Base-by-base conservation (phyloP, 2,113 vertebrate species). In the Tichodroma muraria region DNA sequence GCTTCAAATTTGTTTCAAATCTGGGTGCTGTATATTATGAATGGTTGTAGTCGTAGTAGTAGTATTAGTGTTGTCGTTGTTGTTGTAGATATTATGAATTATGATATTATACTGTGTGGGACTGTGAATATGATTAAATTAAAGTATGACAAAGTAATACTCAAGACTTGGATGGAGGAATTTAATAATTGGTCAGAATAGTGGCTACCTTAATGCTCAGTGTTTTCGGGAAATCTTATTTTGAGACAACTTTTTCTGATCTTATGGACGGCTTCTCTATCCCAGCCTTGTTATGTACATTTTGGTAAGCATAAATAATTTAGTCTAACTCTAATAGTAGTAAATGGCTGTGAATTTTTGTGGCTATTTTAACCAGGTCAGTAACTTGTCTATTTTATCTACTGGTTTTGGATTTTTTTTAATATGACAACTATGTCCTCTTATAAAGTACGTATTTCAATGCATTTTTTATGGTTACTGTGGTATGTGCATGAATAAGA, bases 11-110 rank as follows among this genome's bases (percentile, higher is more conserved):
- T 35, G 13, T 44, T 78, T 72, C 10, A 69, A 56, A 50, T 52
- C 24, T 56, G 3, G 3, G 4, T 4, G 23, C 9, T 2, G 1
- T 5, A 9, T 53, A 15, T 21, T 17, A 45, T 6, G 5, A 63
- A 71, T 22, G 44, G n/a, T n/a, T n/a, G n/a, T n/a, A n/a, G n/a
- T n/a, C n/a, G n/a, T 45, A 37, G 19, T 54, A 63, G 9, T 20
- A 33, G 6, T 23, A n/a, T 10, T 40, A 15, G 13, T 13, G 31
- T 33, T 42, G 18, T 8, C 25, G 24, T 7, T 47, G 16, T 5
- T 12, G 28, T 15, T 8, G n/a, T 28, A 31, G 21, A 27, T 50
- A 60, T 52, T 37, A 27, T 27, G 13, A 52, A 59, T 31, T 10
- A 37, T 50, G 20, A 31, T 40, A 24, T 37, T 23, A 28, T 60